Evolutionary conservation across 2,113 vertebrate genomes (phyloP).

Genomic region (Callorhinus ursinus): DNA sequence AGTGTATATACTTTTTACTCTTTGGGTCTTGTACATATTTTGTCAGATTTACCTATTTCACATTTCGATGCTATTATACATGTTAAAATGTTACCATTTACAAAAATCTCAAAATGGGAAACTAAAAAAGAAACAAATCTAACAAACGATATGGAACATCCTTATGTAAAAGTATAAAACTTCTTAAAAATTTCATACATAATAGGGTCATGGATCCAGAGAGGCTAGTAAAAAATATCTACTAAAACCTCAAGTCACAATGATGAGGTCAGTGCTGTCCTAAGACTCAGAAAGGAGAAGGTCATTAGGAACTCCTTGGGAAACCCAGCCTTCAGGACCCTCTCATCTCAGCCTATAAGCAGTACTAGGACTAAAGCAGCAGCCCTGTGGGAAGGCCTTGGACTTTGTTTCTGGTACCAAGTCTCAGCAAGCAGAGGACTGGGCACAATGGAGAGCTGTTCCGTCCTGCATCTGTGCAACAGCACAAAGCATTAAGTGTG

Average conservation of each 20-base stretch:
- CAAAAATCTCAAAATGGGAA: neutral
- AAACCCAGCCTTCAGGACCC: neutral
- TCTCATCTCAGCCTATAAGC: neutral
- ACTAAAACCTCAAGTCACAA: neutral
- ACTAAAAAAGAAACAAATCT: neutral
- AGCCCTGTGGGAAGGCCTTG: neutral
- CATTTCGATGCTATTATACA: neutral
- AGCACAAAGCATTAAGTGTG: neutral
- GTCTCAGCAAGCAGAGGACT: neutral
- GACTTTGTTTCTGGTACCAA: neutral
- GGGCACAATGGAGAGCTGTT: accelerated
- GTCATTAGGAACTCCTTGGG: neutral
- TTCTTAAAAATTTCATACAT: neutral
- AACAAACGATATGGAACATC: neutral
- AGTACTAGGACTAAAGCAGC: neutral
- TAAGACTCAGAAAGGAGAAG: neutral
- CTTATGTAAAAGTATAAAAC: neutral
- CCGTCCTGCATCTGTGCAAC: too few relatives aligned
- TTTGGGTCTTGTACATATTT: neutral
- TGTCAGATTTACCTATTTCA: neutral
- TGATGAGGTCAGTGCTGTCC: too few relatives aligned
- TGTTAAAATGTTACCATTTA: neutral
- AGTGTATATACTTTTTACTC: neutral
- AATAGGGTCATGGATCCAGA: neutral
- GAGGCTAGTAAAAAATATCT: neutral